Percentiles rank a stretch among this genome's conserved stretches.
phyloP scores from a whole-genome alignment of 1,140 invertebrate genomes.

The Protaetia brevitarsis region DNA sequence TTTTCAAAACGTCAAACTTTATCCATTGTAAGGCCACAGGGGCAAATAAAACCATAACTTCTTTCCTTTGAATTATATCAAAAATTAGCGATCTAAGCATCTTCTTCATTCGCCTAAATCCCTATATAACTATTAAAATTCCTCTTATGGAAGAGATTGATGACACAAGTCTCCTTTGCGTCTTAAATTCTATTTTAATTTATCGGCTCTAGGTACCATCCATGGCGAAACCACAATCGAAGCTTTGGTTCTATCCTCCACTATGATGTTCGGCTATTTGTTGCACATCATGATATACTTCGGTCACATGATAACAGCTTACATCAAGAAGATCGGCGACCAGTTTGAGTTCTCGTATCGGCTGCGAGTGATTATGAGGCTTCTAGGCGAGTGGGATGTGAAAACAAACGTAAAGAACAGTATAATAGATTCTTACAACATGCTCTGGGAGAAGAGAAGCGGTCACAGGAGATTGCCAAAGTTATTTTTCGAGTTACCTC shows the following conservation, averaged over 20 bases:
- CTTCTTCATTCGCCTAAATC: too few species aligned
- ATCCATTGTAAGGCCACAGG: too few species aligned
- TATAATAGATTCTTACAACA: conserved; percentile 4
- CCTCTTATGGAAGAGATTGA: too few species aligned
- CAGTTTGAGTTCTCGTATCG: conserved; percentile 18
- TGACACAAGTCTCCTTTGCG: too few species aligned
- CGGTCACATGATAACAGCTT: neutral
- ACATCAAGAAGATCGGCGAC: conserved; percentile 9
- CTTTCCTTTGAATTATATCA: too few species aligned
- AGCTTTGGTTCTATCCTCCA: neutral
- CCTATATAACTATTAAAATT: too few species aligned
- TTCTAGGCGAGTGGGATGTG: conserved; percentile 4
- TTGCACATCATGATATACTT: conserved; percentile 13
- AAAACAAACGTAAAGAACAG: neutral
- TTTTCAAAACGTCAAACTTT: too few species aligned
- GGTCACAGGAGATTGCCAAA: neutral
- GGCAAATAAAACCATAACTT: too few species aligned
- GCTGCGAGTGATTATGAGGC: neutral
- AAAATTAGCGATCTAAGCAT: too few species aligned
- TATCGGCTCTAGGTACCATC: neutral
- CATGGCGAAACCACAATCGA: neutral
- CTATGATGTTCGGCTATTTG: neutral
- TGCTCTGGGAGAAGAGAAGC: conserved; percentile 3
- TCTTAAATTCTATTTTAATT: neutral
- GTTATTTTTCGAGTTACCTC: neutral